Percentiles rank a stretch among this genome's conserved stretches.
Conservation (phyloP, 2,113 vertebrate genomes). For the Lophochroa leadbeateri region DNA sequence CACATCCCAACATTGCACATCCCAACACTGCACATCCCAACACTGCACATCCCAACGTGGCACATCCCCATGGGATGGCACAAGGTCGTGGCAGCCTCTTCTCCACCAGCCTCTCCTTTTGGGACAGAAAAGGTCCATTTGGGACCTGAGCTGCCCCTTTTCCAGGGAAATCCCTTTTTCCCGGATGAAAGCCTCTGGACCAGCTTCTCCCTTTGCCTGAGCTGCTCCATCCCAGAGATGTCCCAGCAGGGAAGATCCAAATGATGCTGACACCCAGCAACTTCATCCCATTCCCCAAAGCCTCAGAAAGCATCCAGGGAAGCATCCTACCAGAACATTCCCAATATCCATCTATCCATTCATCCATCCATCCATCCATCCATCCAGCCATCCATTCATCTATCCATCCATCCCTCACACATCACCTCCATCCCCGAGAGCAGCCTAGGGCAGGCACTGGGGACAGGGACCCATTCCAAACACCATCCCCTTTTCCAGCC, state of each 20-base stretch:
- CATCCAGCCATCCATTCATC: too few species aligned
- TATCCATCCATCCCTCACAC: too few species aligned
- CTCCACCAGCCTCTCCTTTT: not conserved
- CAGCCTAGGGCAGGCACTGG: not conserved
- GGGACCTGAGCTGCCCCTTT: not conserved
- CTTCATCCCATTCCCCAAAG: not conserved
- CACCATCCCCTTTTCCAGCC: not conserved
- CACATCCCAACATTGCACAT: not conserved
- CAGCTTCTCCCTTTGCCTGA: not conserved
- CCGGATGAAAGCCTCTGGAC: not conserved
- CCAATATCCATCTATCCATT: not conserved
- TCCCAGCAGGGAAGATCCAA: not conserved
- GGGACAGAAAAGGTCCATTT: not conserved
- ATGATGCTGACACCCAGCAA: fast-evolving
- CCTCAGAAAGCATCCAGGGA: not conserved
- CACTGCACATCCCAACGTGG: not conserved
- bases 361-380: too few species aligned
- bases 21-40: not conserved
- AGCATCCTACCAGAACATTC: not conserved
- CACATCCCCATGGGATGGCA: not conserved
- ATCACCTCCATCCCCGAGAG: not conserved
- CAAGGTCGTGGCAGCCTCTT: not conserved
- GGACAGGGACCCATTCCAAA: not conserved
- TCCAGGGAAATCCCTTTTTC: not conserved
- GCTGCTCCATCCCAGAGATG: not conserved